Conservation (phyloP, 2,888 invertebrate species). For the Temnothorax rugatulus region DNA sequence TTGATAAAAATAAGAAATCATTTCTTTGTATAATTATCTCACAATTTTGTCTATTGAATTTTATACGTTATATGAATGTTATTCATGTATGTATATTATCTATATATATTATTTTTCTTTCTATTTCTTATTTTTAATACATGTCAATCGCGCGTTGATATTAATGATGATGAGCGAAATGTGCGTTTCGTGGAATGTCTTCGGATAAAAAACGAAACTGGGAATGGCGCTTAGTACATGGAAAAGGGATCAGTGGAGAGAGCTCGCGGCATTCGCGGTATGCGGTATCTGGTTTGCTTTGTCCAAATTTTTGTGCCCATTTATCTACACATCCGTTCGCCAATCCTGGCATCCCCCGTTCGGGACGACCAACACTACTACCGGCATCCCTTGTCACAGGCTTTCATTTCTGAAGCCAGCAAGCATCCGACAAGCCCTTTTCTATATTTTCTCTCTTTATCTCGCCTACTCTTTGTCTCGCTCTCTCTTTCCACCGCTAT, state of each 20-base stretch:
- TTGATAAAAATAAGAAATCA: no score
- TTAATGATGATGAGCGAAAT: conserved; percentile 4
- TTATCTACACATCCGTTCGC: conserved; percentile 76
- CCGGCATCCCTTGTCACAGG: conserved; percentile 67
- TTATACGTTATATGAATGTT: not conserved
- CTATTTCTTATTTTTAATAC: not conserved
- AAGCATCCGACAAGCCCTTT: conserved; percentile 64
- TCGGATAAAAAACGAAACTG: conserved; percentile 50
- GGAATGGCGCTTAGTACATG: conserved; percentile 39
- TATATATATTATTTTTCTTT: not conserved
- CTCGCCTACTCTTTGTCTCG: conserved; percentile 21
- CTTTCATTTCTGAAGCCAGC: conserved; percentile 73
- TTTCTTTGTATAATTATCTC: no score
- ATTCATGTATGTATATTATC: not conserved
- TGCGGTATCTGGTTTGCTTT: conserved; percentile 78
- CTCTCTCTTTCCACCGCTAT: conserved; percentile 8
- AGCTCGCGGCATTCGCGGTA: conserved; percentile 77
- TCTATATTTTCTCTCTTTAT: conserved; percentile 36
- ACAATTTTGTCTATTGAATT: not conserved
- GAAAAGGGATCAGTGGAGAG: conserved; percentile 46
- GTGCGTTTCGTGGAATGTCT: conserved; percentile 27
- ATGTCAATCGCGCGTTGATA: not conserved
- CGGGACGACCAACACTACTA: conserved; percentile 57
- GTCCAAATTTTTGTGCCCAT: conserved; percentile 82
- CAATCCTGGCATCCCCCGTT: conserved; percentile 59